phyloP scores from a whole-genome alignment of 2,113 vertebrate species.

The Pseudonaja textilis region DNA sequence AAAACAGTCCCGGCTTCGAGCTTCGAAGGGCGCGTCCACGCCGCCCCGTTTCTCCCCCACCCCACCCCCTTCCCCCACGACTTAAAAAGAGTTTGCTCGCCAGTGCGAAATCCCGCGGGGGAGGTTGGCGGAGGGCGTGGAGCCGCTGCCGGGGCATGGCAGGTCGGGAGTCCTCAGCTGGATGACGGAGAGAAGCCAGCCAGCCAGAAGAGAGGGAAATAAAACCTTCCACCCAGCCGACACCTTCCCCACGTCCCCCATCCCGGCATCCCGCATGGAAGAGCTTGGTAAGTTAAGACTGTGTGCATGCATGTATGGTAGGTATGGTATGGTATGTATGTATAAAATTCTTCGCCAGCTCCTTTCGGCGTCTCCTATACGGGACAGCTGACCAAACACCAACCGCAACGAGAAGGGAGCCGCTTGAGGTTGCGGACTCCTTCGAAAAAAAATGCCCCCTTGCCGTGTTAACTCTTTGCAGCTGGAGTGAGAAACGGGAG shows the following conservation, averaged over 20 bases:
- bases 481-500: slow-evolving; percentile 14
- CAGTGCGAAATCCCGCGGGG: not conserved
- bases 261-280: slow-evolving; percentile 10
- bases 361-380: not conserved
- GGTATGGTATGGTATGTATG: too few relatives aligned
- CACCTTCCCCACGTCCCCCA: not conserved
- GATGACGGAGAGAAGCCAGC: slow-evolving; percentile 54
- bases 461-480: slow-evolving; percentile 10
- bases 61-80: not conserved
- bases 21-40: not conserved
- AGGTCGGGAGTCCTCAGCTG: slow-evolving; percentile 63
- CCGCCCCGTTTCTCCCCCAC: not conserved
- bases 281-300: slow-evolving; percentile 58
- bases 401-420: slow-evolving; percentile 19
- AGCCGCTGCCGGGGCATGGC: slow-evolving; percentile 37
- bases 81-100: not conserved
- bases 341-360: not conserved
- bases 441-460: not conserved
- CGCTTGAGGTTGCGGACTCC: not conserved
- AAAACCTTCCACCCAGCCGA: not conserved
- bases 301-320: too few relatives aligned
- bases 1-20: slow-evolving; percentile 41
- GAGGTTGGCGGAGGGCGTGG: not conserved
- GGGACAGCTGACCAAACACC: slow-evolving; percentile 49
- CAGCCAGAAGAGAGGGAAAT: slow-evolving; percentile 42